Evolutionary conservation across 1,140 invertebrate species (phyloP).

Genomic region (Eupeodes corollae): DNA sequence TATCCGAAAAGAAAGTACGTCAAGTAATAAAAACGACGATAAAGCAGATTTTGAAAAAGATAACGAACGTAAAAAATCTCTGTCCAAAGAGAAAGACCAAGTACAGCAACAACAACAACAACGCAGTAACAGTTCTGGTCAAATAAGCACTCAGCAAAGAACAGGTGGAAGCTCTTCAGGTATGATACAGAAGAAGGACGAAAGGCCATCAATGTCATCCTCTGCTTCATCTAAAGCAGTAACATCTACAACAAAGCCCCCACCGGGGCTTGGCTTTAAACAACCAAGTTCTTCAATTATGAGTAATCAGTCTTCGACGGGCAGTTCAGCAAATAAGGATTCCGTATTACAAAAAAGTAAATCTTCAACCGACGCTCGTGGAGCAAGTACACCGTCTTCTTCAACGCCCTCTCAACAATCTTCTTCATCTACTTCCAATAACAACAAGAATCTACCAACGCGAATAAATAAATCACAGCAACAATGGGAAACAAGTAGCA

Average conservation of each 20-base stretch:
- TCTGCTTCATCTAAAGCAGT: neutral
- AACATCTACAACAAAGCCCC: conserved; percentile 6
- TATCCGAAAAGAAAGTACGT: neutral
- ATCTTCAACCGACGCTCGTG: neutral
- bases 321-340: neutral
- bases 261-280: conserved; percentile 7
- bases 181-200: neutral
- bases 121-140: conserved; percentile 7
- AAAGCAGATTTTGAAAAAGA: conserved; percentile 11
- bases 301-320: neutral
- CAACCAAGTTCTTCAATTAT: neutral
- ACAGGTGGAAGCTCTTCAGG: neutral
- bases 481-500: neutral
- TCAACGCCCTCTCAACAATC: neutral
- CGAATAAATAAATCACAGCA: neutral
- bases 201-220: neutral
- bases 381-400: neutral
- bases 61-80: conserved; percentile 3
- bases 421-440: neutral
- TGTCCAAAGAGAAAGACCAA: conserved; percentile 16
- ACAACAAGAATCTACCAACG: neutral
- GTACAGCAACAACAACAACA: conserved; percentile 19
- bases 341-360: neutral
- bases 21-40: neutral
- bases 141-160: too few relatives aligned